These are phyloP conservation scores for Chloroceryle aenea DNA, from an alignment of 2,113 vertebrate genomes.

Conservation along the genomic window DNA sequence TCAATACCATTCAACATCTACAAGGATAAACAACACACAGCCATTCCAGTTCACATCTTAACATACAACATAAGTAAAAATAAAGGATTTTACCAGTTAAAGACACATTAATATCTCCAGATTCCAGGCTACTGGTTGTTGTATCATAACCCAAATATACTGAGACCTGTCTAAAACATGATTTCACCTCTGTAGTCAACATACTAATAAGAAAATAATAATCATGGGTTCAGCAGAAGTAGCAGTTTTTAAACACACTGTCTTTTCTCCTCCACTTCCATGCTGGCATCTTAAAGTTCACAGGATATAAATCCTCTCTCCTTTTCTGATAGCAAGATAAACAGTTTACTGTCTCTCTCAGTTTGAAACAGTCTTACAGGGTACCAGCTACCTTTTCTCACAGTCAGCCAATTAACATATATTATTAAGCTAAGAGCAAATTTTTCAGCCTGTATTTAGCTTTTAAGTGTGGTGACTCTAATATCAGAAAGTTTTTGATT, in stretches of 20 bases:
- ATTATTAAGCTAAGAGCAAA: not conserved
- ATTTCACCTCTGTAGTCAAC: not conserved
- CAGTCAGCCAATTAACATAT: not conserved
- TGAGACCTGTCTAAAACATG: not conserved
- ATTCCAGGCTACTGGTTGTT: not conserved
- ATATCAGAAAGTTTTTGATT: not conserved
- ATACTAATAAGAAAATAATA: not conserved
- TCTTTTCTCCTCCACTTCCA: not conserved
- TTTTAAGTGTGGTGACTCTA: not conserved
- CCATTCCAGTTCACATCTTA: not conserved
- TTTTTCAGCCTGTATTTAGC: not conserved
- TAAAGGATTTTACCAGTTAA: not conserved
- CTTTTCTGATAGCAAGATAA: not conserved
- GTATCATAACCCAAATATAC: not conserved
- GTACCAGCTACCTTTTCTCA: not conserved
- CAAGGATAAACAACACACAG: not conserved
- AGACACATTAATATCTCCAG: not conserved
- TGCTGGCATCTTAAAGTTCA: not conserved
- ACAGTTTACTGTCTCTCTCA: not conserved
- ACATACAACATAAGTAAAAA: not conserved
- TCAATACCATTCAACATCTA: not conserved
- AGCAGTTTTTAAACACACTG: not conserved
- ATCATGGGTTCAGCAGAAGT: not conserved
- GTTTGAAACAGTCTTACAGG: not conserved
- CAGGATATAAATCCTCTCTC: not conserved